Conservation (phyloP, 2,888 invertebrate species). For the Alloplasta piceator region DNA sequence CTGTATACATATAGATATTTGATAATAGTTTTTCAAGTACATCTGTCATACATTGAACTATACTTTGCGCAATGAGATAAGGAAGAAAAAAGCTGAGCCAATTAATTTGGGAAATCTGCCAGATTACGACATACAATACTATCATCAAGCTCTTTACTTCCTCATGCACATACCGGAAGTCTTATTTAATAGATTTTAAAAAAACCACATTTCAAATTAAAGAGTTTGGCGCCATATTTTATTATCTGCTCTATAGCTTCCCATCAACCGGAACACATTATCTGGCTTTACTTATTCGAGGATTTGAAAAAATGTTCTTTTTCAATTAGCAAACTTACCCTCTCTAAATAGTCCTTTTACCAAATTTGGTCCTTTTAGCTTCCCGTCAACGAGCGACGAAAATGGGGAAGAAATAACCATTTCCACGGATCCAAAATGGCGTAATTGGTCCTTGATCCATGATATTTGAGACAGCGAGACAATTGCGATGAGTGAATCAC, state of each 20-base stretch:
- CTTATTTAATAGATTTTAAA: conserved; percentile 17
- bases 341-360: no score
- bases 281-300: no score
- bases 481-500: background rate
- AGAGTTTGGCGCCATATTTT: background rate
- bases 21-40: conserved; percentile 38
- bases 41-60: conserved; percentile 55
- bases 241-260: background rate
- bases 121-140: conserved; percentile 31
- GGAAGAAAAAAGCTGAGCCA: conserved; percentile 34
- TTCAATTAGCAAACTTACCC: no score
- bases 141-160: conserved; percentile 21
- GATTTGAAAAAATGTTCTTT: no score
- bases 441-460: no score
- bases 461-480: no score
- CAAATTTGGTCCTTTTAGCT: no score
- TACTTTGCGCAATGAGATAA: conserved; percentile 33
- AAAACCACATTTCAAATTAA: background rate
- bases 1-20: background rate
- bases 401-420: background rate
- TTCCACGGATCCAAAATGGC: background rate
- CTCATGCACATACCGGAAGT: conserved; percentile 25
- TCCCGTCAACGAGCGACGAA: background rate
- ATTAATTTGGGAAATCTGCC: conserved; percentile 37
- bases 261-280: background rate